phyloP scores from a whole-genome alignment of 2,888 invertebrate genomes.

The Drymonia ruficornis region DNA sequence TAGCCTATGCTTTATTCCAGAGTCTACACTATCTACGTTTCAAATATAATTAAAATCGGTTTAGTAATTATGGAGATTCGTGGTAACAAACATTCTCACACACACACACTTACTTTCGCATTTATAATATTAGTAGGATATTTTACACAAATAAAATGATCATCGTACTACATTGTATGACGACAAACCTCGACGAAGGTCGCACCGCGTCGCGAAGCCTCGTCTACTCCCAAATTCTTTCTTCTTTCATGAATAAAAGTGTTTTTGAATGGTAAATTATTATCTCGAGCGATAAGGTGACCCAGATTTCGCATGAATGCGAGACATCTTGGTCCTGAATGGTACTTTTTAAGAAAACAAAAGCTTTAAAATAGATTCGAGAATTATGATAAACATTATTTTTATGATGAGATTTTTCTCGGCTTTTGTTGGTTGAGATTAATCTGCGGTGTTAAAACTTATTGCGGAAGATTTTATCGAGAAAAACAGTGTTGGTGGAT shows the following conservation, averaged over 20 bases:
- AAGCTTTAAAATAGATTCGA: slow-evolving; percentile 1
- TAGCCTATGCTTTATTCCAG: too few species aligned
- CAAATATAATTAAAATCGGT: too few species aligned
- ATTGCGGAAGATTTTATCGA: background rate
- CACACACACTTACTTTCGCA: too few species aligned
- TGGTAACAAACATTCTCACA: too few species aligned
- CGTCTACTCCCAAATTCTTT: slow-evolving; percentile 26
- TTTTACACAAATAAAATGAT: background rate
- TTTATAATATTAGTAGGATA: too few species aligned
- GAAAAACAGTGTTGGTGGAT: too few species aligned
- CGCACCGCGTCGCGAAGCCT: slow-evolving; percentile 15
- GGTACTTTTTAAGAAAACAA: slow-evolving; percentile 3
- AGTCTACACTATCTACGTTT: too few species aligned
- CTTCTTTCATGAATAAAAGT: slow-evolving; percentile 37
- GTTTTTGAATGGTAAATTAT: slow-evolving; percentile 38
- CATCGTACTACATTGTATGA: background rate
- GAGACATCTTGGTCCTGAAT: slow-evolving; percentile 10
- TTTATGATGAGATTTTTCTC: background rate
- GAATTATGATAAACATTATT: background rate
- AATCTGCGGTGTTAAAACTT: background rate
- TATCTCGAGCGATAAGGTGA: slow-evolving; percentile 26
- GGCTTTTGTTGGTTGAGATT: background rate
- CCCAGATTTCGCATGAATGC: slow-evolving; percentile 15
- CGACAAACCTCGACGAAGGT: slow-evolving; percentile 13
- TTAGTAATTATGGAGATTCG: too few species aligned